Percentiles rank a stretch among this genome's conserved stretches.
Evolutionary conservation across 2,113 vertebrate genomes (phyloP).

Genomic region (Psettodes erumei): DNA sequence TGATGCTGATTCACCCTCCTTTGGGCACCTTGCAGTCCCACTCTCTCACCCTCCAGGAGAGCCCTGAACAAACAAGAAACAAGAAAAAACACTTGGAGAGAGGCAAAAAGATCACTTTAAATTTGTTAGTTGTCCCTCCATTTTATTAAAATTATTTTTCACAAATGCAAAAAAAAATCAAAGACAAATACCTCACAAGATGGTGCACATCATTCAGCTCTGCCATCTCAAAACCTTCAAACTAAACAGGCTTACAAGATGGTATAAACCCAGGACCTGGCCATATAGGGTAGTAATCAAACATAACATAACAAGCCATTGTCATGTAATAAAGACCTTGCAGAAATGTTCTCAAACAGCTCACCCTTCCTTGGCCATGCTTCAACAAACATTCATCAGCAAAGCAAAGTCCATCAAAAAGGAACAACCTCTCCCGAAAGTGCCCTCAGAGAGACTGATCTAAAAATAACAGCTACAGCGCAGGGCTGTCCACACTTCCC

Average conservation of each 20-base stretch:
- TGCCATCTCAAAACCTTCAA: conserved; percentile 69
- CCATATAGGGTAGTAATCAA: conserved; percentile 61
- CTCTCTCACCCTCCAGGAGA: conserved; percentile 90
- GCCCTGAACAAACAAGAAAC: conserved; percentile 82
- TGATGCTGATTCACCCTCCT: conserved; percentile 76
- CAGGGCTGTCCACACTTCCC: conserved; percentile 59
- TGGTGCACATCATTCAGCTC: conserved; percentile 65
- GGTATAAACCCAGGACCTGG: conserved; percentile 31
- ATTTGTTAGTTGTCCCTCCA: neutral
- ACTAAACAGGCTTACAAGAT: conserved; percentile 61
- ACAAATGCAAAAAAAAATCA: neutral
- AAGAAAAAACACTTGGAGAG: conserved; percentile 16
- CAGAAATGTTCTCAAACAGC: conserved; percentile 26
- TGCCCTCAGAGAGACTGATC: conserved; percentile 68
- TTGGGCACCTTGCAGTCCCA: conserved; percentile 82
- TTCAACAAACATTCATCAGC: conserved; percentile 38
- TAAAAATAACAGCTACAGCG: conserved; percentile 80
- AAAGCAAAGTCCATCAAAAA: conserved; percentile 46
- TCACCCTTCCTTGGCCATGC: conserved; percentile 56
- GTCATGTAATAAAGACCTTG: conserved; percentile 9
- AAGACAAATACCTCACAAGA: conserved; percentile 69
- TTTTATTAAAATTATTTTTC: neutral
- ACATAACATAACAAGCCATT: conserved; percentile 31
- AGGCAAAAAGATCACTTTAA: neutral
- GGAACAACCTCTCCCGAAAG: conserved; percentile 63